Base-by-base conservation (phyloP, 2,888 invertebrate species). In the Drosophila buzzatii region DNA sequence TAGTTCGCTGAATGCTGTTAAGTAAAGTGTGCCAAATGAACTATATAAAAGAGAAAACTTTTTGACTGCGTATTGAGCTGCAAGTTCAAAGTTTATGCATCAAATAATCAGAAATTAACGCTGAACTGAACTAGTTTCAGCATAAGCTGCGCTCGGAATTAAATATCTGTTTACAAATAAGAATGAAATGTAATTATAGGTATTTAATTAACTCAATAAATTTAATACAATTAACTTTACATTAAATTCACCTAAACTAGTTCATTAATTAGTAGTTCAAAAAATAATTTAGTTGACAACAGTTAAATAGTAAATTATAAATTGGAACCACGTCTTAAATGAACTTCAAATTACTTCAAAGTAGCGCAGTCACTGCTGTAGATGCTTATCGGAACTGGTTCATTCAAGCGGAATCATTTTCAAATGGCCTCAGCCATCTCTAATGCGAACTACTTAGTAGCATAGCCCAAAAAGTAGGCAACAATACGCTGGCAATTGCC, bases 401-500 rank as follows among this genome's bases (percentile, higher is more conserved):
- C 31, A 31, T 10, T 16, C 16, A 9, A 39, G 18, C 42, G 47
- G 49, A 56, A 51, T 23, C 20, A 23, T 2, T 47, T n/a, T 8
- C 6, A 51, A 44, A 27, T 31, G 18, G n/a, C 31, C 3, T 9
- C 9, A 7, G 8, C 9, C 60, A 76, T 52, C 76, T 55, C 77
- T 31, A 20, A 47, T 14, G 60, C 20, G 39, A 72, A 62, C 66
- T 56, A 56, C 67, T 52, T 62, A 47, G 39, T 47, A 27, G 51
- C 63, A 55, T 51, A 31, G 62, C 71, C 85, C 82, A 45, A 71
- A 81, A 85, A 79, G 79, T 76, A 73, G 82, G 76, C 88, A 69
- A 56, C 69, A 80, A 64, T 67, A 33, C 65, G 61, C 52, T 69
- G 69, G 58, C 79, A 71, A 57, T 76, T 76, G 71, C 79, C 76